Conservation (phyloP, 2,888 invertebrate species). For the Drosophila demipolita region DNA sequence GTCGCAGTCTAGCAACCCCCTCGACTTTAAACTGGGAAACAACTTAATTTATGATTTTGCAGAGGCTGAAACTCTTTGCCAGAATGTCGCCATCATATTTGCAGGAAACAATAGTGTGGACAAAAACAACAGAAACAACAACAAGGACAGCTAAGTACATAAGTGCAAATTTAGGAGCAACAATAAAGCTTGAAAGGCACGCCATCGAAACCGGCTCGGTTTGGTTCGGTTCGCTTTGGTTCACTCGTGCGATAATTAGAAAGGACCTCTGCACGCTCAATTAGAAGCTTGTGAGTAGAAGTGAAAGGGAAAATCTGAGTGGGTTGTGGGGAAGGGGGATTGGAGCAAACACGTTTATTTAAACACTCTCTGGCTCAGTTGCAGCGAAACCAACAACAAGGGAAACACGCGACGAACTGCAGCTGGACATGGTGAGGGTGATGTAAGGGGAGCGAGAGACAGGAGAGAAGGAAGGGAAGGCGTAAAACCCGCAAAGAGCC, state of each 20-base stretch:
- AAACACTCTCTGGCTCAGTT: slow-evolving; percentile 47
- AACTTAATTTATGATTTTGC: slow-evolving; percentile 77
- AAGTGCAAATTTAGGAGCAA: slow-evolving; percentile 47
- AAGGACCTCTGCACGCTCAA: slow-evolving; percentile 76
- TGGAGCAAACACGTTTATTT: slow-evolving; percentile 40
- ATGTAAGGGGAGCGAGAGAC: not conserved
- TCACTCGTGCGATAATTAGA: slow-evolving; percentile 73
- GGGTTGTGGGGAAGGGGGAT: not conserved
- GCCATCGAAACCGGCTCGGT: slow-evolving; percentile 61
- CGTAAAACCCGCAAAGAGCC: slow-evolving; percentile 11
- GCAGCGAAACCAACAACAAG: slow-evolving; percentile 27
- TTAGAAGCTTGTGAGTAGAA: slow-evolving; percentile 71
- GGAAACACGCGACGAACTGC: slow-evolving; percentile 67
- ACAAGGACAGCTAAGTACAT: slow-evolving; percentile 14
- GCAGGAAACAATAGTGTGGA: slow-evolving; percentile 45
- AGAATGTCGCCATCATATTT: slow-evolving; percentile 73
- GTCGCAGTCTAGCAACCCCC: slow-evolving; percentile 18
- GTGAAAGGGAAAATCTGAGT: not conserved
- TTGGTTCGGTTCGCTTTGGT: slow-evolving; percentile 25
- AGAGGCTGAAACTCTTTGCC: slow-evolving; percentile 50
- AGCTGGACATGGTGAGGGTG: slow-evolving; percentile 10
- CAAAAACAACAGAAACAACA: slow-evolving; percentile 22
- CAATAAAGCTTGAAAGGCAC: slow-evolving; percentile 63
- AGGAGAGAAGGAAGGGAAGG: slow-evolving; percentile 6
- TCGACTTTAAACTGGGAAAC: slow-evolving; percentile 63